Percentiles rank a stretch among this genome's conserved stretches.
Evolutionary conservation across 2,797 vertebrate genomes (phyloP).

Genomic region (Bucorvus abyssinicus): DNA sequence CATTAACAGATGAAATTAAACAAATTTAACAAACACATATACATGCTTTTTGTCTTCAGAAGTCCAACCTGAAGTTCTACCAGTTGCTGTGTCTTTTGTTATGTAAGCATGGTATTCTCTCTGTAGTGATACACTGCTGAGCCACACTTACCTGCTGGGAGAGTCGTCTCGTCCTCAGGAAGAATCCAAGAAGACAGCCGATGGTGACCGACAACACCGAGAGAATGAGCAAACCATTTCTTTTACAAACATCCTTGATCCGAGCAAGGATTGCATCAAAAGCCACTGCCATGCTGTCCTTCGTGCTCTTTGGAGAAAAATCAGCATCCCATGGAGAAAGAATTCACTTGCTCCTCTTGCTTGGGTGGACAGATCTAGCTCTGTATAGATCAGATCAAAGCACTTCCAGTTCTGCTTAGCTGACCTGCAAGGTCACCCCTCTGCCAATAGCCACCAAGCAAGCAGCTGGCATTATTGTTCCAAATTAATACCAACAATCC

Average conservation of each 20-base stretch:
- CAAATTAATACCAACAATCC: slow-evolving; percentile 79
- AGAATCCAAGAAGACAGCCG: slow-evolving; percentile 95
- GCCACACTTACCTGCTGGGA: slow-evolving; percentile 89
- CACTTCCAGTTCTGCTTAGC: slow-evolving; percentile 65
- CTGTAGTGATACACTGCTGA: not conserved
- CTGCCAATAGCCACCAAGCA: slow-evolving; percentile 69
- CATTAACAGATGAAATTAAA: not conserved
- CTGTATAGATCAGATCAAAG: slow-evolving; percentile 71
- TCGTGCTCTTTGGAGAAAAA: slow-evolving; percentile 32
- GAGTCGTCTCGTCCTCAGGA: slow-evolving; percentile 90
- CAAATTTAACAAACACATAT: not conserved
- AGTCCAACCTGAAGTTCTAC: not conserved
- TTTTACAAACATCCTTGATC: slow-evolving; percentile 90
- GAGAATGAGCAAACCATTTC: slow-evolving; percentile 94
- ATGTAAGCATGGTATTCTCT: not conserved
- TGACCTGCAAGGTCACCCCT: slow-evolving; percentile 65
- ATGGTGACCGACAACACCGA: slow-evolving; percentile 94
- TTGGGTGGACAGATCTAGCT: slow-evolving; percentile 40
- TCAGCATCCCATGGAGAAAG: slow-evolving; percentile 80
- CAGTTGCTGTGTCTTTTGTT: not conserved
- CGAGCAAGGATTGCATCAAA: slow-evolving; percentile 85
- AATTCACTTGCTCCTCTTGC: not conserved
- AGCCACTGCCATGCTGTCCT: slow-evolving; percentile 84
- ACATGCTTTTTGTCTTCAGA: not conserved
- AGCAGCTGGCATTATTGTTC: slow-evolving; percentile 76